Conservation (phyloP, 1,140 invertebrate species). For the Trichomalopsis sarcophagae region DNA sequence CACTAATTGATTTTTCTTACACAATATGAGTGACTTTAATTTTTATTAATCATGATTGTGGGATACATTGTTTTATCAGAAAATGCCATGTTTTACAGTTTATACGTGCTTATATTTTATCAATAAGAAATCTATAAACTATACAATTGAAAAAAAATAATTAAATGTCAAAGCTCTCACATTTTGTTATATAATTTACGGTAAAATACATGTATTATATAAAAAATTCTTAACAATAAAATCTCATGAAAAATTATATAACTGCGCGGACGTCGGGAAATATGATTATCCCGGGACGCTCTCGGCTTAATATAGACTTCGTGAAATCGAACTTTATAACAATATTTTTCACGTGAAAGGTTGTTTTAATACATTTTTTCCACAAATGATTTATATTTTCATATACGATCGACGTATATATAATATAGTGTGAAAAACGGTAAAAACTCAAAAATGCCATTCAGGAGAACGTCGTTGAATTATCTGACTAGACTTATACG, state of each 20-base stretch:
- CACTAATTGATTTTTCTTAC: not conserved
- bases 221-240: conserved; percentile 49
- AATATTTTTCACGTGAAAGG: conserved; percentile 1
- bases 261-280: not conserved
- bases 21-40: not conserved
- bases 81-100: conserved; percentile 8
- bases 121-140: conserved; percentile 17
- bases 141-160: conserved; percentile 13
- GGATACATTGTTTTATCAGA: conserved; percentile 10
- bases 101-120: not conserved
- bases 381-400: not conserved
- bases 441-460: conserved; percentile 22
- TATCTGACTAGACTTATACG: conserved; percentile 34
- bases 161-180: conserved; percentile 1
- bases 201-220: conserved; percentile 23
- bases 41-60: conserved; percentile 21
- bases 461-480: conserved; percentile 3
- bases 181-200: conserved; percentile 28
- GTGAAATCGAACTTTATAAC: conserved; percentile 42
- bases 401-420: conserved; percentile 10
- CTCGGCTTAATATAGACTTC: not conserved
- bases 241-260: conserved; percentile 39
- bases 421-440: not conserved
- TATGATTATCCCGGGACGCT: not conserved
- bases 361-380: not conserved